Evolutionary conservation across 2,888 invertebrate genomes (phyloP).

Genomic region (Trilocha varians): DNA sequence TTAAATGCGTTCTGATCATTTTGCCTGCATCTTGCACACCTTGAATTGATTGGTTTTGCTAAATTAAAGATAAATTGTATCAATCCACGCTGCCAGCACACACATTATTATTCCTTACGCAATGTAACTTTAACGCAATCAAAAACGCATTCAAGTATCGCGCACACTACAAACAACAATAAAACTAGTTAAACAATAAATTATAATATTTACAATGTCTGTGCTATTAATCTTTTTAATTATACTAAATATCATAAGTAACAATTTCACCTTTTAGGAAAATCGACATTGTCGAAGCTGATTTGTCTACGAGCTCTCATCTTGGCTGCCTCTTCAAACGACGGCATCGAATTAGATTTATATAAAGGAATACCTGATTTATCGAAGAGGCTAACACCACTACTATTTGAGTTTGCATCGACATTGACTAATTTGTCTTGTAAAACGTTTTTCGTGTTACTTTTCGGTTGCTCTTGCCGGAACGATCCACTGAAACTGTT

Average conservation of each 20-base stretch:
- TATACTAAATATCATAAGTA: too few species aligned
- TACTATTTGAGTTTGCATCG: conserved; percentile 50
- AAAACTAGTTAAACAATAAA: neutral
- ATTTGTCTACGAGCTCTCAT: conserved; percentile 74
- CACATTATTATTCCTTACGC: too few species aligned
- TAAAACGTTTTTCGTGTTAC: conserved; percentile 51
- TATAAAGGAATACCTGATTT: conserved; percentile 40
- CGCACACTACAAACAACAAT: neutral
- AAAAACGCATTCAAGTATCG: neutral
- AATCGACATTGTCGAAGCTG: conserved; percentile 72
- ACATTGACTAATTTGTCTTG: conserved; percentile 66
- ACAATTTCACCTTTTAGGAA: conserved; percentile 60
- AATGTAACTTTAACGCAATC: too few species aligned
- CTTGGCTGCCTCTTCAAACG: conserved; percentile 59
- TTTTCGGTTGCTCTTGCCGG: conserved; percentile 45
- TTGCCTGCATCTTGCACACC: too few species aligned
- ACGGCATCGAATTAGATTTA: conserved; percentile 61
- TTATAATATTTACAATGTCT: neutral
- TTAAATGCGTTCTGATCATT: too few species aligned
- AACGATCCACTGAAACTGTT: conserved; percentile 38
- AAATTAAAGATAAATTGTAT: too few species aligned
- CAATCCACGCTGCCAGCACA: too few species aligned
- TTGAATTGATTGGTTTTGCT: too few species aligned
- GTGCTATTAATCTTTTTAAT: neutral
- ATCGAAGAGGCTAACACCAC: conserved; percentile 42